Evolutionary conservation across 1,140 invertebrate species (phyloP), one percentile per base, ranked within the genome.

Genomic region (Pissodes strobi): DNA sequence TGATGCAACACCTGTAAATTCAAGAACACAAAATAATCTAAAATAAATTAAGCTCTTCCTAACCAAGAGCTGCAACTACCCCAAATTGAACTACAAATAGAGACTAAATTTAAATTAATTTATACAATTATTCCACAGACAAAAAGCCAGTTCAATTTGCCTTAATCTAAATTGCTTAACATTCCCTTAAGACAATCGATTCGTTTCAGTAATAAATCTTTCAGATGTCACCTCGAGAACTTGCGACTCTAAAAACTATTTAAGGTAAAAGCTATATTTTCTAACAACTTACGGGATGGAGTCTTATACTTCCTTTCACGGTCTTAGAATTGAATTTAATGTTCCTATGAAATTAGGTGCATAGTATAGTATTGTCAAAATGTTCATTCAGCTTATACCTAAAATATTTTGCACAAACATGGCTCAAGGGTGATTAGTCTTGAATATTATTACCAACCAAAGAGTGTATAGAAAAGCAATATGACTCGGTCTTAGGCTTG

Each of bases 101-200:
- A 62, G 34, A 45, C 39, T 45, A 63, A 55, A 63, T 63, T 63
- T 53, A 55, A 63, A 63, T 55, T 63, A 63, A 43, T 45, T 60
- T 60, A 53, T 53, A 53, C 60, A 55, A 53, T 63, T 63, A 55
- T 27, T 43, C 22, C 4, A 34, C 22, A 30, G 60, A 46, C 60
- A 63, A 63, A 63, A 63, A 61, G 27, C 49, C 49, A 53, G 23
- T 51, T 63, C 49, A 63, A 63, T 63, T 63, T 63, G 60, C 60
- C 46, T 63, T 55, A 63, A 63, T 63, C 49, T 63, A 63, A 63
- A 63, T 63, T 63, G 60, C 60, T 53, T 55, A 63, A 63, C 60
- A 63, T 63, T 63, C 60, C 27, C 60, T 55, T 53, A 63, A 63
- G 60, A 63, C 60, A 63, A 53, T 63, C 60, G 60, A 63, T 53